Conservation (phyloP, 2,888 invertebrate genomes). For the Eumacrocentrus americanus region DNA sequence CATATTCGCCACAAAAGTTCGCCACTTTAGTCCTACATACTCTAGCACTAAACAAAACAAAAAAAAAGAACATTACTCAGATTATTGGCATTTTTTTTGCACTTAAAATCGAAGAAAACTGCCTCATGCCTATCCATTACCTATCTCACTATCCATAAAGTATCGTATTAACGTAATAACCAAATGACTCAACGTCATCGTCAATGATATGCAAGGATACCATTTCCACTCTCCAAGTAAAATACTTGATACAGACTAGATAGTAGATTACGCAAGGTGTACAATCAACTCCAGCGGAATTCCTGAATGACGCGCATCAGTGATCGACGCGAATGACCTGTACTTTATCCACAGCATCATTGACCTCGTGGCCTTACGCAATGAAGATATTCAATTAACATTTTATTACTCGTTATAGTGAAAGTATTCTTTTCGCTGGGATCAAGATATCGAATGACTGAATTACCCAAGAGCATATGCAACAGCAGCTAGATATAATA, state of each 20-base stretch:
- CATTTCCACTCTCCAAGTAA: not conserved
- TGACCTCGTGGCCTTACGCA: not conserved
- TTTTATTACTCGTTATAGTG: not conserved
- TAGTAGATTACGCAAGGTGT: conserved; percentile 1
- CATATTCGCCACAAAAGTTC: conserved; percentile 90
- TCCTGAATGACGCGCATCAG: not conserved
- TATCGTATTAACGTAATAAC: conserved; percentile 2
- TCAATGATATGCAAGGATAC: not conserved
- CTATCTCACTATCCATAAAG: not conserved
- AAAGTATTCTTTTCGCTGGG: not conserved
- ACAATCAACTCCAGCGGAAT: not conserved
- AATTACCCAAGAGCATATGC: not conserved
- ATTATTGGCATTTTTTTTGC: not conserved
- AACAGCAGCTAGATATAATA: not conserved
- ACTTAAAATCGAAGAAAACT: too few species aligned
- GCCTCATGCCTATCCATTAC: not conserved
- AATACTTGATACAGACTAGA: not conserved
- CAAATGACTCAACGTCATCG: not conserved
- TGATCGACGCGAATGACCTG: conserved; percentile 6
- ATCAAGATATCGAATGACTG: not conserved
- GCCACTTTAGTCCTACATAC: conserved; percentile 88
- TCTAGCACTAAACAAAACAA: conserved; percentile 71
- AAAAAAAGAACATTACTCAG: not conserved
- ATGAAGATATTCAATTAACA: not conserved
- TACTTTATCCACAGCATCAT: not conserved